Evolutionary conservation across 2,888 invertebrate species (phyloP).

Genomic region (Luperina nickerlii): DNA sequence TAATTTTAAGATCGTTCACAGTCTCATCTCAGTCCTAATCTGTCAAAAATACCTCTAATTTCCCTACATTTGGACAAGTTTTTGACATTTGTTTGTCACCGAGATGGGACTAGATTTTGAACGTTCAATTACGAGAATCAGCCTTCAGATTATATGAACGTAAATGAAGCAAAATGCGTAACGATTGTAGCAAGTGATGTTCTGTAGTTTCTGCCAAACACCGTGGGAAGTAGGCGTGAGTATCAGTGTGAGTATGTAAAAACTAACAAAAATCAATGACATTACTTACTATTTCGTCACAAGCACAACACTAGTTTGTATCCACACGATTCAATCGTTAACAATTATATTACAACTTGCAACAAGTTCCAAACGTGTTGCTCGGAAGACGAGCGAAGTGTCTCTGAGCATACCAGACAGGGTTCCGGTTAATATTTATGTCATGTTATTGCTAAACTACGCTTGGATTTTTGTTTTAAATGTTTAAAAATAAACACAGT

Average conservation of each 20-base stretch:
- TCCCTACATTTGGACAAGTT: too few relatives aligned
- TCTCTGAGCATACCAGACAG: conserved; percentile 26
- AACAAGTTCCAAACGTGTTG: conserved; percentile 23
- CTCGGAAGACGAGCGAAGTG: neutral
- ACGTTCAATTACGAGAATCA: too few relatives aligned
- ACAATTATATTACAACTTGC: neutral
- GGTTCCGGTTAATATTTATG: conserved; percentile 15
- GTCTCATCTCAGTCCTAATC: too few relatives aligned
- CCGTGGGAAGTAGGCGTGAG: neutral
- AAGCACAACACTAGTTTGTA: conserved; percentile 18
- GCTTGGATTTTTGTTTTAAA: neutral
- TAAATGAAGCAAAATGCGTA: neutral
- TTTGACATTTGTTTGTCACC: too few relatives aligned
- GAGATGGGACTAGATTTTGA: too few relatives aligned
- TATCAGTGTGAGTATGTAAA: too few relatives aligned
- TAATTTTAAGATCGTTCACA: too few relatives aligned
- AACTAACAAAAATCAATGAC: neutral
- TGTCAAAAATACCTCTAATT: too few relatives aligned
- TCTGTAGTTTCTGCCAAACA: neutral
- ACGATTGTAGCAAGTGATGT: neutral
- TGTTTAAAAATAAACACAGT: neutral
- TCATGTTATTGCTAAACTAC: conserved; percentile 11
- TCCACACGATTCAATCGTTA: neutral
- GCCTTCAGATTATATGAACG: neutral
- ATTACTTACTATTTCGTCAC: conserved; percentile 41